Conservation (phyloP, 2,113 vertebrate genomes). For the Phylloscopus trochilus region DNA sequence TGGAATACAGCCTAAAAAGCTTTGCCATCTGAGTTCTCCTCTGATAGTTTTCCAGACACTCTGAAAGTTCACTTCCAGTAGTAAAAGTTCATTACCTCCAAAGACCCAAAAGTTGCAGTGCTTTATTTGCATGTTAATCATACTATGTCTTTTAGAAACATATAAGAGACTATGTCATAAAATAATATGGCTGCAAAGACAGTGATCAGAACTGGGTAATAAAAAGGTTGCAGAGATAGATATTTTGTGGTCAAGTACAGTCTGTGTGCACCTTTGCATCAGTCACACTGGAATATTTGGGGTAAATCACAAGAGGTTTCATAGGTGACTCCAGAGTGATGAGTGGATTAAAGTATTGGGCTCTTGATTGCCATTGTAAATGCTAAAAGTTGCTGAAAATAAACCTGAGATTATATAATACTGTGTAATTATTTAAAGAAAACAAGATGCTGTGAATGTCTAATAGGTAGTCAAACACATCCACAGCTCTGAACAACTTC, state of each 20-base stretch:
- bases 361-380: neutral
- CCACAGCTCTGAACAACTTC: neutral
- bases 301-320: neutral
- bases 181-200: neutral
- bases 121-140: neutral
- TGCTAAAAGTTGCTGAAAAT: neutral
- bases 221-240: neutral
- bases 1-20: neutral
- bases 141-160: neutral
- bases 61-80: neutral
- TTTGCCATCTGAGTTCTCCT: too few species aligned
- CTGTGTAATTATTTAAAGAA: neutral
- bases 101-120: neutral
- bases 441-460: neutral
- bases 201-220: neutral
- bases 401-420: neutral
- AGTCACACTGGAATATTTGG: neutral
- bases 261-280: neutral
- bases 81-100: neutral
- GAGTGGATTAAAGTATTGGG: neutral
- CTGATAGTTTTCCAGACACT: neutral
- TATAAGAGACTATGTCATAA: neutral
- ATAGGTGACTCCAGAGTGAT: neutral
- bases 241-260: accelerated
- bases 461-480: neutral